Percentiles rank a stretch among this genome's conserved stretches.
phyloP scores from a whole-genome alignment of 2,888 invertebrate species.

The Oscheius onirici region DNA sequence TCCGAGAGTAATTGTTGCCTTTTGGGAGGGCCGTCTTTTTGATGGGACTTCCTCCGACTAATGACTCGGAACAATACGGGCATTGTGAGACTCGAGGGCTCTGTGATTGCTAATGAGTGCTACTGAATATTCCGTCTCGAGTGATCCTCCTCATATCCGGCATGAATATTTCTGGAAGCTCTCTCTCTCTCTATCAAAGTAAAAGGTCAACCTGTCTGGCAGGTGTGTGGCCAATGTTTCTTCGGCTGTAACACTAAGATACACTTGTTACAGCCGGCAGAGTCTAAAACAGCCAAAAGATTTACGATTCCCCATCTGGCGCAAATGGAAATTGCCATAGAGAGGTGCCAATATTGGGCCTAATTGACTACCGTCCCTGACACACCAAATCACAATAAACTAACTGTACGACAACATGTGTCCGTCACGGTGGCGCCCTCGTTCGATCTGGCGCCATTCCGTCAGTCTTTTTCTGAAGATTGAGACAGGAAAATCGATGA shows the following conservation, averaged over 20 bases:
- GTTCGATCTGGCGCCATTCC: slow-evolving; percentile 28
- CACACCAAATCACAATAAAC: slow-evolving; percentile 24
- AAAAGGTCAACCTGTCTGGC: neutral
- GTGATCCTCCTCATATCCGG: slow-evolving; percentile 26
- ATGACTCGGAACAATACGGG: slow-evolving; percentile 23
- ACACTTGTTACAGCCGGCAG: slow-evolving; percentile 8
- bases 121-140: slow-evolving; percentile 29
- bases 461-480: slow-evolving; percentile 10
- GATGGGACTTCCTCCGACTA: slow-evolving; percentile 25
- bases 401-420: slow-evolving; percentile 10
- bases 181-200: no score
- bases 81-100: slow-evolving; percentile 19
- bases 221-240: slow-evolving; percentile 18
- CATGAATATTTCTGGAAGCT: neutral
- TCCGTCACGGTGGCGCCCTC: slow-evolving; percentile 19
- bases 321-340: slow-evolving; percentile 16
- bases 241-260: slow-evolving; percentile 3
- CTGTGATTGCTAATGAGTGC: slow-evolving; percentile 29
- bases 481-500: slow-evolving; percentile 11
- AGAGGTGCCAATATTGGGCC: slow-evolving; percentile 25
- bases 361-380: slow-evolving; percentile 23
- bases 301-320: slow-evolving; percentile 24
- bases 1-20: neutral
- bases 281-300: slow-evolving; percentile 22
- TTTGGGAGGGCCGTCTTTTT: slow-evolving; percentile 13